Conservation (phyloP, 2,888 invertebrate genomes). For the Sesia bembeciformis region DNA sequence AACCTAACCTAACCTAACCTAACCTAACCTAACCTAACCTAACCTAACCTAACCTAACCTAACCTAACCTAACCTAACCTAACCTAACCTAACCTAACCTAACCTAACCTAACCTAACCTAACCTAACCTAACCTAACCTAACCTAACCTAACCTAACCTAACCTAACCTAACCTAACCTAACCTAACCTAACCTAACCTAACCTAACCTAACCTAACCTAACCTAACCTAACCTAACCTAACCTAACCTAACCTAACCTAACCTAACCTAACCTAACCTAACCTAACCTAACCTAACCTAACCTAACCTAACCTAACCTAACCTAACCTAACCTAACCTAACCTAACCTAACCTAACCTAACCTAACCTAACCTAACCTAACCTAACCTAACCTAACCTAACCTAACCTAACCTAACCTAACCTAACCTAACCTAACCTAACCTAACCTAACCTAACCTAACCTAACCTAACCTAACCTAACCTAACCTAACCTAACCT, state of each 20-base stretch:
- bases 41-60: not conserved
- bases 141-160: not conserved
- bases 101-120: not conserved
- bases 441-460: not conserved
- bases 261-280: not conserved
- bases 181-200: not conserved
- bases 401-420: not conserved
- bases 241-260: not conserved
- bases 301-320: not conserved
- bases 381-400: not conserved
- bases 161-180: not conserved
- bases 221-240: not conserved
- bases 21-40: not conserved
- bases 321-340: not conserved
- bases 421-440: not conserved
- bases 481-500: conserved; percentile 5
- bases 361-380: not conserved
- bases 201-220: not conserved
- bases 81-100: not conserved
- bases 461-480: not conserved
- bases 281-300: not conserved
- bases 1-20: conserved; percentile 1
- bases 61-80: not conserved
- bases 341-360: not conserved
- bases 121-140: not conserved